These are phyloP conservation scores for Ectemnius lituratus DNA, from an alignment of 2,888 invertebrate species.

Conservation along the genomic window DNA sequence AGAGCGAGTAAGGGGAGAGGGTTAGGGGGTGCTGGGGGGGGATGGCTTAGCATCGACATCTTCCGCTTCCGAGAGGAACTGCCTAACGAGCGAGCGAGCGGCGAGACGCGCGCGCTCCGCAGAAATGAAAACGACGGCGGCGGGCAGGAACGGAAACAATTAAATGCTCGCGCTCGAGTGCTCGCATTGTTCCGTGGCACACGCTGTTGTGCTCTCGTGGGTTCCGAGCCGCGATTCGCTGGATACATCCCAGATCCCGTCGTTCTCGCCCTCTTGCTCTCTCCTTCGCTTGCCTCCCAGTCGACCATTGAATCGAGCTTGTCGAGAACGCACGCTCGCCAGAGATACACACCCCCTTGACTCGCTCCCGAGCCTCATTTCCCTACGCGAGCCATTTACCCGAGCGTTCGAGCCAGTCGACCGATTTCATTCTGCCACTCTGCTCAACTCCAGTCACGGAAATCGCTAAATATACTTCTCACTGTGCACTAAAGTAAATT, in stretches of 20 bases:
- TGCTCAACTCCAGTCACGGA: no score
- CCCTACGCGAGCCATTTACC: not conserved
- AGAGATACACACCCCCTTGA: slow-evolving; percentile 32
- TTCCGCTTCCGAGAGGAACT: slow-evolving; percentile 71
- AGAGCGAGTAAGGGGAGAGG: no score
- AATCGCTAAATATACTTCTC: no score
- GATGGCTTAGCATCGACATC: slow-evolving; percentile 64
- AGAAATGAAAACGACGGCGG: slow-evolving; percentile 62
- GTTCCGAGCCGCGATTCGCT: slow-evolving; percentile 48
- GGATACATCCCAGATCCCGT: slow-evolving; percentile 17
- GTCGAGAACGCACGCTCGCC: slow-evolving; percentile 16
- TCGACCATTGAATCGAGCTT: slow-evolving; percentile 42
- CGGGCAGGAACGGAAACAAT: slow-evolving; percentile 66
- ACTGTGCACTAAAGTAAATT: no score
- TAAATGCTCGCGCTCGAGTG: slow-evolving; percentile 65
- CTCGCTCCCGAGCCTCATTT: slow-evolving; percentile 13
- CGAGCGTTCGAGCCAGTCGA: not conserved
- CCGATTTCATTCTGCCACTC: not conserved
- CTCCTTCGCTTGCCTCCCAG: slow-evolving; percentile 10
- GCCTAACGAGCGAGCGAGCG: slow-evolving; percentile 72
- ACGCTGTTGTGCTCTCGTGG: slow-evolving; percentile 27
- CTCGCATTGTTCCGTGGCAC: slow-evolving; percentile 57
- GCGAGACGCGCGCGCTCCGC: slow-evolving; percentile 54
- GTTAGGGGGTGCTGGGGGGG: slow-evolving; percentile 36
- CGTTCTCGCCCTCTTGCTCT: not conserved